Conservation (phyloP, 2,888 invertebrate genomes). For the Orthosia cruda region DNA sequence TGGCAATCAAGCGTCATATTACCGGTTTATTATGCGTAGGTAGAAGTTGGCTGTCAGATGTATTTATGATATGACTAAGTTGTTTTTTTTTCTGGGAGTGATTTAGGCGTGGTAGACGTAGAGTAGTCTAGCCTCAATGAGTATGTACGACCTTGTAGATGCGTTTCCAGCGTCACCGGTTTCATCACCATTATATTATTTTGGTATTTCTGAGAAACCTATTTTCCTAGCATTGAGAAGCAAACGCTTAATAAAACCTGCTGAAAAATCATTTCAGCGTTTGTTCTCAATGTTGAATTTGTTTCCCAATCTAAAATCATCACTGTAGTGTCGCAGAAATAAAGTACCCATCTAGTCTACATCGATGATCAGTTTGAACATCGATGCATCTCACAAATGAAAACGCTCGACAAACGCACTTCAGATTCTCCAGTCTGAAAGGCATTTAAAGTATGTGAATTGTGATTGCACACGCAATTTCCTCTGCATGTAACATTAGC, state of each 20-base stretch:
- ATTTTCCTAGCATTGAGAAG: neutral
- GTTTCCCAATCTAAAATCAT: neutral
- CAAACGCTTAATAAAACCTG: too few relatives aligned
- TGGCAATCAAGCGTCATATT: neutral
- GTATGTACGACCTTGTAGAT: neutral
- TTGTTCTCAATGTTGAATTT: neutral
- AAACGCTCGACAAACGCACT: neutral
- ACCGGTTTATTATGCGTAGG: neutral
- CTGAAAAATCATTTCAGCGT: too few relatives aligned
- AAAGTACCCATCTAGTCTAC: neutral
- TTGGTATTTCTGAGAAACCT: neutral
- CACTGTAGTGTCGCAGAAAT: neutral
- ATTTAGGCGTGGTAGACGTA: neutral
- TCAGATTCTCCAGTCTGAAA: constrained; percentile 18
- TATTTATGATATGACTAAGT: neutral
- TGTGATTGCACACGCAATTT: constrained; percentile 44
- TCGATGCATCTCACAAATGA: neutral
- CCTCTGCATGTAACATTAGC: constrained; percentile 49
- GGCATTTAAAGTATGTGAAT: constrained; percentile 10
- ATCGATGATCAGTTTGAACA: neutral
- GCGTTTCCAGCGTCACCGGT: too few relatives aligned
- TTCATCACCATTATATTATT: too few relatives aligned
- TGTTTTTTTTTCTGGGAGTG: neutral
- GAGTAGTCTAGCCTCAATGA: neutral
- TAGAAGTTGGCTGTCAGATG: neutral